These are phyloP conservation scores for Otolemur crassicaudatus DNA, from an alignment of 2,797 vertebrate genomes.

Conservation along the genomic window DNA sequence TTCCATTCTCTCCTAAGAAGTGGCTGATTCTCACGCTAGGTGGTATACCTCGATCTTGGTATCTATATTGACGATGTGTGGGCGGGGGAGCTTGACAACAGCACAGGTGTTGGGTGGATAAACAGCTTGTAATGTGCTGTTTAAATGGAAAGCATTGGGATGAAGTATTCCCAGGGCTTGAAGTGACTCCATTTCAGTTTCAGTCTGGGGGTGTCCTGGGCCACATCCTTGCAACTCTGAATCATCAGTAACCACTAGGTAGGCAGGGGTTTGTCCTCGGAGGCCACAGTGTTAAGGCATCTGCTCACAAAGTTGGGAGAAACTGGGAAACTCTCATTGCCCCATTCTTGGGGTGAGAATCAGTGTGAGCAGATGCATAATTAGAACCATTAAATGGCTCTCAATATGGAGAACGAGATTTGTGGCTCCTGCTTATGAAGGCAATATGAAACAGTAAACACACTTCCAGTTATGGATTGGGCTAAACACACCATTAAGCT, in stretches of 20 bases:
- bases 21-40: not conserved
- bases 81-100: slow-evolving; percentile 21
- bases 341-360: slow-evolving; percentile 2
- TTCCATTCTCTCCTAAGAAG: not conserved
- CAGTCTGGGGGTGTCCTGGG: not conserved
- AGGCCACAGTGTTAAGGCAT: not conserved
- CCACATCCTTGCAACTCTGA: not conserved
- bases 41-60: not conserved
- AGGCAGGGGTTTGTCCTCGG: not conserved
- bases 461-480: slow-evolving; percentile 72
- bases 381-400: slow-evolving; percentile 66
- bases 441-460: slow-evolving; percentile 75
- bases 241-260: not conserved
- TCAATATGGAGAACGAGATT: slow-evolving; percentile 65
- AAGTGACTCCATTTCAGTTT: slow-evolving; percentile 51
- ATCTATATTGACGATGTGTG: not conserved
- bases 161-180: slow-evolving; percentile 10
- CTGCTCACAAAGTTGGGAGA: not conserved
- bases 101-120: not conserved
- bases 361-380: slow-evolving; percentile 26
- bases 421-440: slow-evolving; percentile 46
- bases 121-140: slow-evolving; percentile 34
- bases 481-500: slow-evolving; percentile 64
- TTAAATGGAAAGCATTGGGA: slow-evolving; percentile 42
- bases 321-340: not conserved